phyloP scores from a whole-genome alignment of 1,140 invertebrate genomes.

The Zaprionus nigranus region DNA sequence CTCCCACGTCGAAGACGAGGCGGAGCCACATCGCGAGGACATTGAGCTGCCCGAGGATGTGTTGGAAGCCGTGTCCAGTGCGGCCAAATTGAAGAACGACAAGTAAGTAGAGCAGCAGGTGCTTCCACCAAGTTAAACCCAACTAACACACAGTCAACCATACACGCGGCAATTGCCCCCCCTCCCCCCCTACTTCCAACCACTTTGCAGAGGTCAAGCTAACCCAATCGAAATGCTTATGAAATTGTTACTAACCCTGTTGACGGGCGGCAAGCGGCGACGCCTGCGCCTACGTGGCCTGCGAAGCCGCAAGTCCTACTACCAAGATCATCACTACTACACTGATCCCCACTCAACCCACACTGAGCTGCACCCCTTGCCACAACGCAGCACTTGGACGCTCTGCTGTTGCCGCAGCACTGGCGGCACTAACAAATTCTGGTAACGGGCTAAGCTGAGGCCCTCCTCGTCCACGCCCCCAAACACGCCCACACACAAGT shows the following conservation, averaged over 20 bases:
- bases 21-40: slow-evolving; percentile 80
- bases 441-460: slow-evolving; percentile 53
- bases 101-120: slow-evolving; percentile 57
- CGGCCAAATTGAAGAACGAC: slow-evolving; percentile 66
- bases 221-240: slow-evolving; percentile 71
- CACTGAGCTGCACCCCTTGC: slow-evolving; percentile 27
- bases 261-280: slow-evolving; percentile 57
- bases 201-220: slow-evolving; percentile 68
- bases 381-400: slow-evolving; percentile 47
- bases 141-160: slow-evolving; percentile 68
- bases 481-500: neutral
- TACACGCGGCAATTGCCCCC: slow-evolving; percentile 47
- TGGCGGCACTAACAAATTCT: slow-evolving; percentile 57
- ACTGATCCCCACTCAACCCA: slow-evolving; percentile 46
- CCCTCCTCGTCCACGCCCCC: slow-evolving; percentile 4
- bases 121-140: slow-evolving; percentile 1
- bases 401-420: slow-evolving; percentile 67
- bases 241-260: slow-evolving; percentile 82
- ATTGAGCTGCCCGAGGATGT: slow-evolving; percentile 76
- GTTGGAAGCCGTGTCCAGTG: slow-evolving; percentile 60
- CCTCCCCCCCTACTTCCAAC: slow-evolving; percentile 8
- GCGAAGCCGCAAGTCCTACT: slow-evolving; percentile 51
- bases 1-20: slow-evolving; percentile 82
- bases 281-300: slow-evolving; percentile 27
- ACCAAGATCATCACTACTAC: slow-evolving; percentile 73